phyloP scores from a whole-genome alignment of 2,797 vertebrate genomes.

The Sebastes hopkinsi region DNA sequence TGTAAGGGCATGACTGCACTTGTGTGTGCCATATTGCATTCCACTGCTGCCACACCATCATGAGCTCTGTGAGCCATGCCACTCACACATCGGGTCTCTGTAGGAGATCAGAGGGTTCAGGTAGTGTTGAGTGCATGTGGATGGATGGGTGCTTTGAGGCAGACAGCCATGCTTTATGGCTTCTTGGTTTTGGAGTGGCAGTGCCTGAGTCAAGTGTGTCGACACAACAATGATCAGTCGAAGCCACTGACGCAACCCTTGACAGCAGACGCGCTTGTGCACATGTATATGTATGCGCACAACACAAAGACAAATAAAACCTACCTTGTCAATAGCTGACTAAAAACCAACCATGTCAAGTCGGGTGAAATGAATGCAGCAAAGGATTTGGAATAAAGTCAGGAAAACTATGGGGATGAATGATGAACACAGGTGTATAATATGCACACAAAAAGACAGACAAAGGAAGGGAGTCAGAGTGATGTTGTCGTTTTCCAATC shows the following conservation, averaged over 20 bases:
- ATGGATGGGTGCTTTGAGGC: slow-evolving; percentile 69
- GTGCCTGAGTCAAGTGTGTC: slow-evolving; percentile 68
- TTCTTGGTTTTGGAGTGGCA: slow-evolving; percentile 72
- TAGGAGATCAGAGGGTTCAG: slow-evolving; percentile 64
- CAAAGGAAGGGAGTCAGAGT: not conserved
- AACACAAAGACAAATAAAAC: not conserved
- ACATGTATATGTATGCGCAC: not conserved
- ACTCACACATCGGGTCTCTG: slow-evolving; percentile 46
- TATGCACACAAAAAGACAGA: not conserved
- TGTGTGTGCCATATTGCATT: slow-evolving; percentile 30
- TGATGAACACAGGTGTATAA: not conserved
- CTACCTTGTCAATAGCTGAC: not conserved
- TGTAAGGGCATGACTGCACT: slow-evolving; percentile 4
- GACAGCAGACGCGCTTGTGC: slow-evolving; percentile 32
- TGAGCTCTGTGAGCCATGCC: slow-evolving; percentile 52
- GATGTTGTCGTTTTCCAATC: slow-evolving; percentile 10
- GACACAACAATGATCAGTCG: slow-evolving; percentile 62
- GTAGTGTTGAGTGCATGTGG: slow-evolving; percentile 50
- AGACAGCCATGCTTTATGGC: slow-evolving; percentile 73
- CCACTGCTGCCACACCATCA: slow-evolving; percentile 25
- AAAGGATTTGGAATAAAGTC: not conserved
- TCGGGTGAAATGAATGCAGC: slow-evolving; percentile 11
- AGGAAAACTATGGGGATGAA: not conserved
- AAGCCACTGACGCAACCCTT: slow-evolving; percentile 43
- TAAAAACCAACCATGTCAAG: not conserved